These are phyloP conservation scores for Coelopa pilipes DNA, from an alignment of 2,888 invertebrate species.

Conservation along the genomic window DNA sequence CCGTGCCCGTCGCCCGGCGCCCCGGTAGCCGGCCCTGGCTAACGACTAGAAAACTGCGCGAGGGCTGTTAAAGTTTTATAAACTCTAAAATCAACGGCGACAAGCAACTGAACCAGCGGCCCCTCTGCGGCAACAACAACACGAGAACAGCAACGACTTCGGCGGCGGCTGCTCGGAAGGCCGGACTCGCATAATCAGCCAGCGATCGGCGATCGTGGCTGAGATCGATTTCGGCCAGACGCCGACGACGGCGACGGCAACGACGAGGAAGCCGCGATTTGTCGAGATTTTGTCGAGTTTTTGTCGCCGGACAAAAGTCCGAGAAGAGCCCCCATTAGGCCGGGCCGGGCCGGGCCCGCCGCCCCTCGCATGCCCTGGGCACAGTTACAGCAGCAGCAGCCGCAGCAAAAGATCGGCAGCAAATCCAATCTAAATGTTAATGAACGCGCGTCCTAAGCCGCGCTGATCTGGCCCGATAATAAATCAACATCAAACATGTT, in stretches of 20 bases:
- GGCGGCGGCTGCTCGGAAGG: background rate
- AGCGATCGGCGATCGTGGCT: constrained; percentile 12
- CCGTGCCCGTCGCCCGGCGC: too few species aligned
- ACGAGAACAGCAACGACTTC: constrained; percentile 4
- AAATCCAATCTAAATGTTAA: constrained; percentile 52
- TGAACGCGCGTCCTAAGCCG: constrained; percentile 43
- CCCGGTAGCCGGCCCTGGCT: background rate
- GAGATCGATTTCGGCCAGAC: constrained; percentile 22
- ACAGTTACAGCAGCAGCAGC: constrained; percentile 18
- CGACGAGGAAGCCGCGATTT: too few species aligned
- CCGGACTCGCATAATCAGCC: constrained; percentile 22
- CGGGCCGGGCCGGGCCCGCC: background rate
- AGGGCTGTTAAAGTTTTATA: constrained; percentile 18
- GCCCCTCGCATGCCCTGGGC: background rate
- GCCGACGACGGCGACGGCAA: background rate
- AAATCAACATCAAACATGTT: constrained; percentile 43
- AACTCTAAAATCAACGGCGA: constrained; percentile 14
- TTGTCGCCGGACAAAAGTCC: constrained; percentile 24
- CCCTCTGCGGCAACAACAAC: constrained; percentile 18
- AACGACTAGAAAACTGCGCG: constrained; percentile 26
- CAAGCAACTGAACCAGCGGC: constrained; percentile 4
- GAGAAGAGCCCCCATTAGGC: constrained; percentile 29
- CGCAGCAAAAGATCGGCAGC: constrained; percentile 24
- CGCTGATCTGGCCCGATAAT: constrained; percentile 48
- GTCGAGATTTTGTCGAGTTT: constrained; percentile 10